Conservation (phyloP, 2,797 vertebrate species). For the Sebastes iracundus region DNA sequence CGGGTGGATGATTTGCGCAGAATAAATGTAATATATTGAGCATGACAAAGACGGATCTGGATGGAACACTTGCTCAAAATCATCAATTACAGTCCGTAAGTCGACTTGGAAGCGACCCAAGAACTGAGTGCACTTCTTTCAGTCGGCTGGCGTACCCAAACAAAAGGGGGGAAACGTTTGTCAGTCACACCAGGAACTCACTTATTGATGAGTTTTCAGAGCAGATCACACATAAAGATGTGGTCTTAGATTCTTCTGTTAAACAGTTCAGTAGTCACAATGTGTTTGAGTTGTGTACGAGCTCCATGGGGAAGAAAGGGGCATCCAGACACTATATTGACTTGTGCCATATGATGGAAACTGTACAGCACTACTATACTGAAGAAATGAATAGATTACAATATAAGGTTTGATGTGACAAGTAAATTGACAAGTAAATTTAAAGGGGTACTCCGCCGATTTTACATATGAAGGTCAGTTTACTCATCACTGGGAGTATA, state of each 20-base stretch:
- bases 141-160: slow-evolving; percentile 5
- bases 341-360: background rate
- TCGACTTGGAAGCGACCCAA: slow-evolving; percentile 73
- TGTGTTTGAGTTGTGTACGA: background rate
- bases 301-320: background rate
- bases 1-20: slow-evolving; percentile 78
- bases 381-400: background rate
- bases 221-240: slow-evolving; percentile 6
- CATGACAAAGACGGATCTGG: slow-evolving; percentile 82
- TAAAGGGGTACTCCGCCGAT: too few relatives aligned
- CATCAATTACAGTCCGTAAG: slow-evolving; percentile 76
- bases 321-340: background rate
- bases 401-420: too few relatives aligned
- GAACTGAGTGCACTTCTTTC: slow-evolving; percentile 42
- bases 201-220: slow-evolving; percentile 34
- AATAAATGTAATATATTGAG: slow-evolving; percentile 83
- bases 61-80: slow-evolving; percentile 72
- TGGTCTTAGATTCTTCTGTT: background rate
- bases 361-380: background rate
- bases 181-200: slow-evolving; percentile 14
- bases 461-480: too few relatives aligned
- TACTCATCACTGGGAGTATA: too few relatives aligned
- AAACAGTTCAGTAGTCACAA: slow-evolving; percentile 9
- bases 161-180: background rate
- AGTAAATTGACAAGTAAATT: too few relatives aligned